These are phyloP conservation scores for Bradypus variegatus DNA, from an alignment of 2,797 vertebrate species.

Conservation along the genomic window DNA sequence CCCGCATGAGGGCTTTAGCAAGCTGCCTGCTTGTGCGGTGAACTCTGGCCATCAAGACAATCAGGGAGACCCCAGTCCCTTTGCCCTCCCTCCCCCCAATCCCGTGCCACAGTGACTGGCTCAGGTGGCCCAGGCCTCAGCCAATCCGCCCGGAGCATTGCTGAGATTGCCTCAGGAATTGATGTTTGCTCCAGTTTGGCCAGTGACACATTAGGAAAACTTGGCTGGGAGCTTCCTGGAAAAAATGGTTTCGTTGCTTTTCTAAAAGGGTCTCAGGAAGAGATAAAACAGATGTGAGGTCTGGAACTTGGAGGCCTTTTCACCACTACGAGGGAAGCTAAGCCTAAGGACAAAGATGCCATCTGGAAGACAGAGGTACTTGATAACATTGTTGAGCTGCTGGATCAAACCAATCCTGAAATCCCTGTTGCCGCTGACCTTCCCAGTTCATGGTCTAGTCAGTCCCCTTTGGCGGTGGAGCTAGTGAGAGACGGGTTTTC, in stretches of 20 bases:
- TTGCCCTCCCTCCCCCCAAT: no score
- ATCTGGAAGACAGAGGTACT: neutral
- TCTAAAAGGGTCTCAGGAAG: neutral
- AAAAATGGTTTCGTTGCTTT: neutral
- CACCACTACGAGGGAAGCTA: neutral
- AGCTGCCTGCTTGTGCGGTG: neutral
- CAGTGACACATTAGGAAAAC: neutral
- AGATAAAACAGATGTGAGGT: neutral
- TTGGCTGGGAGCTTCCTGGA: neutral
- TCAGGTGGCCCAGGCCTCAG: neutral
- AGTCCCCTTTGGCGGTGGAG: neutral
- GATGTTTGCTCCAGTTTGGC: neutral
- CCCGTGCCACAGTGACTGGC: neutral
- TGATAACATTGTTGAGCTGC: neutral
- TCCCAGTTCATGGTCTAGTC: neutral
- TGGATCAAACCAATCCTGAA: neutral
- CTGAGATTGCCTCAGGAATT: neutral
- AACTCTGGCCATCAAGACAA: neutral
- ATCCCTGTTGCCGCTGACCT: neutral
- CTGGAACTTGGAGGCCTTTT: neutral
- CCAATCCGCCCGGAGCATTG: neutral
- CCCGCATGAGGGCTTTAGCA: neutral
- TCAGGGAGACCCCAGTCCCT: no score
- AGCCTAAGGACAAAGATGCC: neutral
- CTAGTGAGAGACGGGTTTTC: neutral